A percentile compares a stretch with the other conserved stretches of the same genome.
phyloP scores from a whole-genome alignment of 2,113 vertebrate genomes.

The Clarias batrachus region DNA sequence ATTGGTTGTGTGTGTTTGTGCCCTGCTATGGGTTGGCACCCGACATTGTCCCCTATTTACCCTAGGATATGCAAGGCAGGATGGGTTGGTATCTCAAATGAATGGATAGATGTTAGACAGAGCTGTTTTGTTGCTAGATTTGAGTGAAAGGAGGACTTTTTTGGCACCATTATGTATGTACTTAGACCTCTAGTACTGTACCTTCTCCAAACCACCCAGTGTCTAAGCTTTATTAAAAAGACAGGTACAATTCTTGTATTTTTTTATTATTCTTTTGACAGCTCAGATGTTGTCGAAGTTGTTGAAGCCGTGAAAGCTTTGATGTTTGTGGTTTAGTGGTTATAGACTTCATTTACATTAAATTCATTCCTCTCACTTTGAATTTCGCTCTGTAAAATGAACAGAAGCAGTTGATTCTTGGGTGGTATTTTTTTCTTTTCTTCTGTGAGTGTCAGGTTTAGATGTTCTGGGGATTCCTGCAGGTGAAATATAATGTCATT shows the following conservation, averaged over 20 bases:
- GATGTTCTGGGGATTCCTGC: neutral
- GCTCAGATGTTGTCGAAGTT: neutral
- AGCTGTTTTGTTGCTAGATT: neutral
- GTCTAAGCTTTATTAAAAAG: neutral
- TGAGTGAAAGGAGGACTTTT: neutral
- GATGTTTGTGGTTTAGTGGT: neutral
- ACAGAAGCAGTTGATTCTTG: slow-evolving; percentile 6
- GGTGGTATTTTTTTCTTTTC: neutral
- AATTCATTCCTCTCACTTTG: neutral
- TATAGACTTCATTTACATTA: neutral
- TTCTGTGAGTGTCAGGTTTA: neutral
- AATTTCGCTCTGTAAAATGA: neutral
- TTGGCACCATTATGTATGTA: neutral
- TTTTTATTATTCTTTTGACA: neutral
- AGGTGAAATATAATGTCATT: neutral
- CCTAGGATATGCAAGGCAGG: too few species aligned
- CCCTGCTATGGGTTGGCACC: too few species aligned
- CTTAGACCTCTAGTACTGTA: neutral
- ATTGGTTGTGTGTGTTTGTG: too few species aligned
- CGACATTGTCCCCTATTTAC: too few species aligned
- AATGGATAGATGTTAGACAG: neutral
- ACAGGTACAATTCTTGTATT: neutral
- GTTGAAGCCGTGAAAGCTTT: neutral
- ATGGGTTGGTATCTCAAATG: too few species aligned
- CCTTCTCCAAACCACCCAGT: neutral